Percentiles rank a stretch among this genome's conserved stretches.
phyloP scores from a whole-genome alignment of 2,888 invertebrate species.

The Xylota segnis region DNA sequence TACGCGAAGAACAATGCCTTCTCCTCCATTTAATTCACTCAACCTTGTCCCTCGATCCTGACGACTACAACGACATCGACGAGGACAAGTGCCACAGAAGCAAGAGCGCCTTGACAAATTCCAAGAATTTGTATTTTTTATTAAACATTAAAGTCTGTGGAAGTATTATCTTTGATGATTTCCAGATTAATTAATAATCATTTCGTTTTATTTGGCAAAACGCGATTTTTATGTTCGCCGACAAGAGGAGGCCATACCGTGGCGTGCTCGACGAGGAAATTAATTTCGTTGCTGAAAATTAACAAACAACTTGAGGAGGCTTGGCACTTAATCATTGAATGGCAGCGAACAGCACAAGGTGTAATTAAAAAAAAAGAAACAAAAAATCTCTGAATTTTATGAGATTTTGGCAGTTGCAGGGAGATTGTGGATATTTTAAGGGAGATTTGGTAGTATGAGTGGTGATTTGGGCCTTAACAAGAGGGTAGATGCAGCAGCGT shows the following conservation, averaged over 20 bases:
- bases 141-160: neutral
- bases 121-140: slow-evolving; percentile 5
- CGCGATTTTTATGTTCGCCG: neutral
- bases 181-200: slow-evolving; percentile 32
- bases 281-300: slow-evolving; percentile 11
- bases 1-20: neutral
- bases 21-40: neutral
- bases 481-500: no score
- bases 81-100: neutral
- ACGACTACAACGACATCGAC: no score
- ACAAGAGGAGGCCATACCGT: neutral
- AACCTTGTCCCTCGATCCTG: neutral
- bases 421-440: neutral
- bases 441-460: neutral
- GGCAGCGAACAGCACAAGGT: neutral
- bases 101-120: slow-evolving; percentile 3
- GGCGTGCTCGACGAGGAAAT: neutral
- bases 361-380: slow-evolving; percentile 5
- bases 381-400: neutral
- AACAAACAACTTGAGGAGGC: slow-evolving; percentile 20
- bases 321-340: slow-evolving; percentile 15
- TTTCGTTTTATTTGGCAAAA: slow-evolving; percentile 8
- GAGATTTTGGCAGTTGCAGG: neutral
- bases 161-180: slow-evolving; percentile 21
- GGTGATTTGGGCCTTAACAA: neutral